phyloP scores from a whole-genome alignment of 2,113 vertebrate genomes.

The Candoia aspera region DNA sequence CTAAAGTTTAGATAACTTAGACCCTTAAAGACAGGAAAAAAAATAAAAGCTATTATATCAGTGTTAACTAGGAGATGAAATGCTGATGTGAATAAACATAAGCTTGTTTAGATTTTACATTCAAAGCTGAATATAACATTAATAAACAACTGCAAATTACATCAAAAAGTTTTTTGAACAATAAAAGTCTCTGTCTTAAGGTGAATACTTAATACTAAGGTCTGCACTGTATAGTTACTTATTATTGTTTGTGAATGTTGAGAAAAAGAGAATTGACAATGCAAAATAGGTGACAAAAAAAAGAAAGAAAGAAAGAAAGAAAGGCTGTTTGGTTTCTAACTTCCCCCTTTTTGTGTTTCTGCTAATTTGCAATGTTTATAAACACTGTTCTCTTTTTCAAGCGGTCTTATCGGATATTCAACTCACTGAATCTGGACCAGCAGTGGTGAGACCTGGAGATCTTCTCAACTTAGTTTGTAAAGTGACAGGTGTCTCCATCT shows the following conservation, averaged over 20 bases:
- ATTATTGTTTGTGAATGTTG: background rate
- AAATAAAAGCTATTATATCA: background rate
- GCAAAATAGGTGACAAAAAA: background rate
- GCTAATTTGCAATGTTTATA: background rate
- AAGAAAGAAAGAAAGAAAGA: background rate
- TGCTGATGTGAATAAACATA: background rate
- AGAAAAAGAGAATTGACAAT: background rate
- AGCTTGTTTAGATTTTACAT: background rate
- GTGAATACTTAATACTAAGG: background rate
- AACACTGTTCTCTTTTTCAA: background rate
- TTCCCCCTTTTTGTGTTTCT: background rate
- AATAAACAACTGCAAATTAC: background rate
- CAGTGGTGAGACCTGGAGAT: background rate
- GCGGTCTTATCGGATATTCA: background rate
- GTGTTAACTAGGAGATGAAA: background rate
- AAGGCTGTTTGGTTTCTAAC: background rate
- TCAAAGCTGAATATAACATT: background rate
- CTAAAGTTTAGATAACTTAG: background rate
- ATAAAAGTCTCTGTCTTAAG: background rate
- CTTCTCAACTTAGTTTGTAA: slow-evolving; percentile 23
- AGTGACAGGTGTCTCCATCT: slow-evolving; percentile 6
- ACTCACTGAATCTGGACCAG: slow-evolving; percentile 3
- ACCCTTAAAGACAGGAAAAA: background rate
- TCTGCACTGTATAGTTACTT: background rate
- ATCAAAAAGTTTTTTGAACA: background rate